Percentiles rank a stretch among this genome's conserved stretches.
phyloP scores from a whole-genome alignment of 2,888 invertebrate species.

The Pristionchus fissidentatus region DNA sequence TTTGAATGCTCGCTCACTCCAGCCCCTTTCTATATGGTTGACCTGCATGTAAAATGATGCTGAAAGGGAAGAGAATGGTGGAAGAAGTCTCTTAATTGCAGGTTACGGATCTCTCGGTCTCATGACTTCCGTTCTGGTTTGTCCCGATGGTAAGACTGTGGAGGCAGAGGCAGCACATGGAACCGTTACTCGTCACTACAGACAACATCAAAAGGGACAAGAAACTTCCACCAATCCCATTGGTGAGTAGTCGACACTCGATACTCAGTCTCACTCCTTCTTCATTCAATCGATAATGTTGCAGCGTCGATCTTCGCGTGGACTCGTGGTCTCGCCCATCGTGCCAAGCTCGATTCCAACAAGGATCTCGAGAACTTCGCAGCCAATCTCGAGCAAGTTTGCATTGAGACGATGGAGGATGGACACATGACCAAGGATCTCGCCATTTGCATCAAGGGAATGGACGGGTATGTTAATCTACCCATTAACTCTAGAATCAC shows the following conservation, averaged over 20 bases:
- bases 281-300: no score
- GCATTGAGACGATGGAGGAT: constrained; percentile 92
- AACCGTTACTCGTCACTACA: constrained; percentile 81
- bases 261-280: neutral
- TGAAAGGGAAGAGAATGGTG: no score
- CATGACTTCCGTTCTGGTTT: constrained; percentile 81
- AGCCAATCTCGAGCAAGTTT: constrained; percentile 84
- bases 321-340: constrained; percentile 92
- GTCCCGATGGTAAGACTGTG: constrained; percentile 80
- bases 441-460: constrained; percentile 96
- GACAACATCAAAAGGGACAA: constrained; percentile 83
- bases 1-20: no score
- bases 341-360: constrained; percentile 93
- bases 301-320: constrained; percentile 97
- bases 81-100: no score
- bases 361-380: constrained; percentile 82
- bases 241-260: constrained; percentile 77
- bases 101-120: constrained; percentile 87
- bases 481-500: no score
- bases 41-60: no score
- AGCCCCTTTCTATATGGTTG: no score
- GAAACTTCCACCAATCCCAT: constrained; percentile 99
- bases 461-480: constrained; percentile 77
- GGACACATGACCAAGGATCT: constrained; percentile 98
- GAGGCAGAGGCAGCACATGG: constrained; percentile 81